Base-by-base conservation (phyloP, 2,797 vertebrate genomes). In the Sebastiscus tertius region DNA sequence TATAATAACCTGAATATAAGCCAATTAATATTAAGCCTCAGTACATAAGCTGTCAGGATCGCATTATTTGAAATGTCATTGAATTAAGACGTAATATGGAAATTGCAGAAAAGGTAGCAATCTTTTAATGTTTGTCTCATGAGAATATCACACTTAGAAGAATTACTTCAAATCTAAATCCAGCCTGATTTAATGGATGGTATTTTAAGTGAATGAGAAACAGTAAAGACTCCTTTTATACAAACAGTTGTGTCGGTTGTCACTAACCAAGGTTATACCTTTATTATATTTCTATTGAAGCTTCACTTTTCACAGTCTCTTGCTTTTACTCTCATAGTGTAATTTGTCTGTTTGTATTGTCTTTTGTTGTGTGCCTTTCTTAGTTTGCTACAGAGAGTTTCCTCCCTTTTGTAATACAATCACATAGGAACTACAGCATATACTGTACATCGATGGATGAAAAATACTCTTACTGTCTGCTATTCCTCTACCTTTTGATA, bases 21-120 rank as follows among this genome's bases (percentile, higher is more conserved):
- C 63, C 69, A 80, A 68, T 72, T 65, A 61, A 83, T 73, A 65
- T 65, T 14, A 55, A 33, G 59, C 71, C 65, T 68, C 33, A 42
- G 68, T 61, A 33, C 74, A 71, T 22, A 74, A 34, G 6, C 18
- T 31, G 63, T 59, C 39, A 68, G 42, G 70, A 39, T 39, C 7
- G 4, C 18, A 31, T 2, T 62, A 14, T 60, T 16, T 39, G 0
- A 54, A 24, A 22, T 26, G 26, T 16, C 46, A 59, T 9, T 64
- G 7, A 31, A 24, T 61, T 26, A 42, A 22, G 59, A 42, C 34
- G 46, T 31, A 24, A 31, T 22, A 33, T 33, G 70, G 9, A 62
- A 61, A 31, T 14, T 5, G 8, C 14, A 24, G 34, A 29, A 29
- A 27, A 27, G 62, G 20, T 9, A 18, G 13, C 8, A n/a, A 63